Evolutionary conservation across 2,888 invertebrate genomes (phyloP), one percentile per base, ranked within the genome.

Genomic region (Argynnis bischoffii): DNA sequence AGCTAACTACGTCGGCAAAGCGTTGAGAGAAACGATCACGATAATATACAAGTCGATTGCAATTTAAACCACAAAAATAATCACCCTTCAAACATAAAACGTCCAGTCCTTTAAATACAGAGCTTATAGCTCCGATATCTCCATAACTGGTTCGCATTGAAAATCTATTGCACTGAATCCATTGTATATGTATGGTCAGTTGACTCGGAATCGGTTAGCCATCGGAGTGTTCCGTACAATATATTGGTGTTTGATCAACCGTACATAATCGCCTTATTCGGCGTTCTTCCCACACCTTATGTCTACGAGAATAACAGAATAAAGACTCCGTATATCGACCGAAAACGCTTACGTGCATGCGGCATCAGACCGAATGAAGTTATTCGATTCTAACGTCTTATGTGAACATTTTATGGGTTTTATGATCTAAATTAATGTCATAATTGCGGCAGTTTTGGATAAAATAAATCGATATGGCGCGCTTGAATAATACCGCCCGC

Each of bases 341-440:
- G 72, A 81, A 81, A 79, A 80, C 79, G 80, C 76, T 84, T 82
- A 84, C 81, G 81, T 86, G 85, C 81, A 83, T 81, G 83, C 86
- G 81, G 83, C 80, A 81, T 79, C 75, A 77, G 79, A 83, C 69
- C 75, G 76, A 79, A 84, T 91, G 86, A 89, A 89, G 90, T 85
- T 89, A 90, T 89, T 87, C 82, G 83, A 84, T 80, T 86, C 84
- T 84, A 87, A 86, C 84, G 81, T 88, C 82, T 79, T 82, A 83
- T 87, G 87, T 85, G 87, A 85, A 85, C 84, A 85, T 87, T 85
- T 82, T 81, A 89, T 87, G 78, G 85, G 81, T 86, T 84, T 89
- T 89, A 89, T 85, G 86, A 86, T 85, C 87, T 82, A 85, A 87
- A 85, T 90, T 91, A 90, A 90, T 89, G 90, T 89, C 88, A 90